Evolutionary conservation across 92 coral and sea anemone species (phyloP), one percentile per base, ranked within the genome.

Genomic region (Bergia sp.): DNA sequence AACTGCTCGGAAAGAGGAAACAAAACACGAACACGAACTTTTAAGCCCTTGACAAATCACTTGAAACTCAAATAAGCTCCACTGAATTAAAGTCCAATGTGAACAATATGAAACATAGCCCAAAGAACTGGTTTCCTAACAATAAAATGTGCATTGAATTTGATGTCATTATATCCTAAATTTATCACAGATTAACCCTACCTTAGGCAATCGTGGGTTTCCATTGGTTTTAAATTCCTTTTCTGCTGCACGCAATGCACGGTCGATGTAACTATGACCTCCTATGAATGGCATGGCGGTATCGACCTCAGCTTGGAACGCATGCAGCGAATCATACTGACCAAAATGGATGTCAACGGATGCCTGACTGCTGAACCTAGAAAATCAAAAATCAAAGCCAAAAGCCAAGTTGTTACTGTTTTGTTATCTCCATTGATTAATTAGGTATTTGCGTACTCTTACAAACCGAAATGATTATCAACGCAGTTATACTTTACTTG

Each of bases 261-360:
- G 13, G 7, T 72, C 87, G 18, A 84, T 84, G 65, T n/a, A 84
- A 0, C 66, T 71, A 37, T n/a, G n/a, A 5, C 87, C 67, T 29
- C 87, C 87, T 5, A 69, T 45, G 66, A 69, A 72, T 13, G 87
- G 87, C 79, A 84, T 11, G 36, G 10, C 23, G 7, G 87, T 84
- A 10, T 84, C 87, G 67, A 84, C 67, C 43, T 84, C 87, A 29
- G 87, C 87, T 84, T 84, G 87, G 47, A 84, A 84, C 16, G 87
- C 29, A 72, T 36, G 45, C 4, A 84, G 4, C 43, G 71, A 77
- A 71, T 16, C 43, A 39, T 11, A 84, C 87, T 84, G 87, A 47
- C 79, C 79, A 36, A 84, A 84, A 47, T 84, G 87, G 29, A 84
- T 84, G 39, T 84, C 87, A 47, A 84, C 87, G n/a, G 8, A 2